A percentile compares a stretch with the other conserved stretches of the same genome.
These are phyloP conservation scores for Danio tinwini DNA, from an alignment of 2,797 vertebrate species.

Conservation along the genomic window DNA sequence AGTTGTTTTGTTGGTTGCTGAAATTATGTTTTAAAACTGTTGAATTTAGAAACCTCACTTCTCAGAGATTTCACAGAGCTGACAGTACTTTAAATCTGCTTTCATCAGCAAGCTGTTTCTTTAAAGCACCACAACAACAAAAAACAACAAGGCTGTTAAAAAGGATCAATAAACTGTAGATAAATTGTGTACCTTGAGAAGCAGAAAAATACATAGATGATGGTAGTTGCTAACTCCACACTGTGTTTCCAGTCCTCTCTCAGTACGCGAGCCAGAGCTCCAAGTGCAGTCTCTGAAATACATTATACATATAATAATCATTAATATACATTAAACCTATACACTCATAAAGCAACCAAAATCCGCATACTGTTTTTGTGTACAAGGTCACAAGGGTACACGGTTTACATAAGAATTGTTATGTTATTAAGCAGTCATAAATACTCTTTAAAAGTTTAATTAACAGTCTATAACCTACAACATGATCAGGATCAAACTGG, in stretches of 20 bases:
- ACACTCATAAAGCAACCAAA: not conserved
- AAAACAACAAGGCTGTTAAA: not conserved
- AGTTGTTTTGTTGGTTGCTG: not conserved
- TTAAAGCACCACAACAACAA: not conserved
- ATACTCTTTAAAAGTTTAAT: too few species aligned
- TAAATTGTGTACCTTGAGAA: slow-evolving; percentile 85
- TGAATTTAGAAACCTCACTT: not conserved
- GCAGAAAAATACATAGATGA: slow-evolving; percentile 92
- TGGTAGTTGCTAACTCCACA: slow-evolving; percentile 91
- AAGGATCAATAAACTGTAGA: slow-evolving; percentile 1
- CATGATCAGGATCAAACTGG: too few species aligned
- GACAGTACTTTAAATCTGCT: not conserved
- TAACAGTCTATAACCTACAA: too few species aligned
- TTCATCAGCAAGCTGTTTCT: not conserved
- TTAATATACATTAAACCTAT: not conserved
- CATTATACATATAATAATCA: slow-evolving; percentile 50
- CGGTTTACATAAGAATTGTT: too few species aligned
- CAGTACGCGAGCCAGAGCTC: slow-evolving; percentile 89
- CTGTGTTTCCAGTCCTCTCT: slow-evolving; percentile 95
- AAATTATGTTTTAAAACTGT: not conserved
- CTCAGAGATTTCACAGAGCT: not conserved
- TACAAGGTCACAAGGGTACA: too few species aligned
- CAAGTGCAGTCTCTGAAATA: slow-evolving; percentile 83
- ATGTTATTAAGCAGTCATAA: too few species aligned
- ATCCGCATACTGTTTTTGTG: too few species aligned